Evolutionary conservation across 2,888 invertebrate species (phyloP), one percentile per base, ranked within the genome.

Genomic region (Vesta saturnalis): DNA sequence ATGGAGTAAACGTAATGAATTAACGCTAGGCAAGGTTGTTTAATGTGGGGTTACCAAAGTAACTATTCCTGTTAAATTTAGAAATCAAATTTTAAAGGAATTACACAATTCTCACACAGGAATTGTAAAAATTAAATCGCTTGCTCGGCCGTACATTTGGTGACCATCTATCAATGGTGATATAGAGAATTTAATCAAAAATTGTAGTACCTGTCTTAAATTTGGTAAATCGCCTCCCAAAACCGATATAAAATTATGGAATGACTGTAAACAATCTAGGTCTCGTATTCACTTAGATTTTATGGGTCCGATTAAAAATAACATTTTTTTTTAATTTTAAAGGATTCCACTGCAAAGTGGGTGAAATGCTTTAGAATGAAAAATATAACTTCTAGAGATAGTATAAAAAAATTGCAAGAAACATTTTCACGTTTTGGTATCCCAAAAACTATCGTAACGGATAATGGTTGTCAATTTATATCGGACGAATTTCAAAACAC

Each of bases 11-110:
- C 14, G 43, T 16, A 21, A 58, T 15, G 49, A 64, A 14, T 43
- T 64, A 43, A 19, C 56, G 8, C 18, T 64, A 2, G 21, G 14
- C 21, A 46, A 16, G 23, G 58, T 15, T 43, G 18, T 47, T 47
- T 64, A 58, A 58, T 58, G 58, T 64, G 57, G 35, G 46, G 64
- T 19, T 56, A 63, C 16, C 21, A n/a, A 19, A 49, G 64, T 64
- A 23, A 5, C 59, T 21, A 58, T 64, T 46, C 58, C 64, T 2
- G n/a, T 30, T 22, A 63, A 63, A 56, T 56, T 63, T 39, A 55
- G 46, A 19, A 16, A 63, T 10, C 14, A 21, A 19, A 14, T 46
- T 16, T 49, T 22, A 16, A 35, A 54, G 15, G 39, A 62, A 30
- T 52, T 56, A 4, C 56, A 56, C 14, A 19, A 12, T 14, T 14